A percentile compares a stretch with the other conserved stretches of the same genome.
Evolutionary conservation across 1,140 invertebrate genomes (phyloP).

Genomic region (Atopsyche davidsoni): DNA sequence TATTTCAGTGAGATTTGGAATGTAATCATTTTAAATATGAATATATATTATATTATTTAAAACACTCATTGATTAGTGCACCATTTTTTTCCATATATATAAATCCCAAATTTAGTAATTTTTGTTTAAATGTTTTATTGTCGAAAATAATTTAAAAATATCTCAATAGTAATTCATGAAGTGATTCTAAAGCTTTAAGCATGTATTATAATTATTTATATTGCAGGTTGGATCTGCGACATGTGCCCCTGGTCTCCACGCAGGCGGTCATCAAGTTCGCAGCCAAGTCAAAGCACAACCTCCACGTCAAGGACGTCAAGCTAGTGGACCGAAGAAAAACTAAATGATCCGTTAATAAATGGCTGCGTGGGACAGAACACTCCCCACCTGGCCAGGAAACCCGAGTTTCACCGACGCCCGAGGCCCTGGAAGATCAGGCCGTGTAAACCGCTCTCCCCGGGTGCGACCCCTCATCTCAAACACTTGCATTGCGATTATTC

Average conservation of each 20-base stretch:
- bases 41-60: too few species aligned
- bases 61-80: too few species aligned
- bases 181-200: too few species aligned
- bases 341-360: constrained; percentile 28
- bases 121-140: too few species aligned
- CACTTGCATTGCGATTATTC: too few species aligned
- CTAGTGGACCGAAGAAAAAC: constrained; percentile 55
- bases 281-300: constrained; percentile 65
- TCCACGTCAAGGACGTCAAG: constrained; percentile 70
- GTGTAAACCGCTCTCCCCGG: not conserved
- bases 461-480: not conserved
- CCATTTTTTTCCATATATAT: too few species aligned
- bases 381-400: constrained; percentile 19
- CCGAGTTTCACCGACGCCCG: constrained; percentile 4
- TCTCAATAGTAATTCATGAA: too few species aligned
- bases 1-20: too few species aligned
- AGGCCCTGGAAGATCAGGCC: not conserved
- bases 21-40: too few species aligned
- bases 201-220: not conserved
- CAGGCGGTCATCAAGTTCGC: constrained; percentile 75
- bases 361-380: constrained; percentile 7
- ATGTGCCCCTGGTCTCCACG: constrained; percentile 68
- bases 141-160: too few species aligned
- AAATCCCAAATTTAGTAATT: too few species aligned
- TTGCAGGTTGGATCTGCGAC: constrained; percentile 62